phyloP scores from a whole-genome alignment of 1,140 invertebrate genomes.

The Achroia grisella region DNA sequence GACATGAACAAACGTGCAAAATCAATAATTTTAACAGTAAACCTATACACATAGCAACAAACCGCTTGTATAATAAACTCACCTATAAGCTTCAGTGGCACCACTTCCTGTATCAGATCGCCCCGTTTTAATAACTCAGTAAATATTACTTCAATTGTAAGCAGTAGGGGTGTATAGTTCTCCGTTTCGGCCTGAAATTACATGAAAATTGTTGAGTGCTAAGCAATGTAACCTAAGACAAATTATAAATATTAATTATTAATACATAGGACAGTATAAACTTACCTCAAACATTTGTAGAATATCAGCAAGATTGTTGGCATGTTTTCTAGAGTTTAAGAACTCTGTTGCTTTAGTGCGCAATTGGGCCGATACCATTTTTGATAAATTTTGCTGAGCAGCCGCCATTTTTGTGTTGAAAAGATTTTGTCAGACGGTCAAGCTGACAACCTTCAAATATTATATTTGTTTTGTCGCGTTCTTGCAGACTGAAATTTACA shows the following conservation, averaged over 20 bases:
- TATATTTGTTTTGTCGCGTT: constrained; percentile 1
- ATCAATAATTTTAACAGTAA: constrained; percentile 33
- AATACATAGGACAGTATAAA: constrained; percentile 5
- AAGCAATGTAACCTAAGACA: constrained; percentile 58
- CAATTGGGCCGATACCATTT: constrained; percentile 71
- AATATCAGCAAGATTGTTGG: constrained; percentile 78
- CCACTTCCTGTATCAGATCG: constrained; percentile 75
- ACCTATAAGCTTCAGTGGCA: constrained; percentile 72
- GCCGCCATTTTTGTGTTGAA: constrained; percentile 66
- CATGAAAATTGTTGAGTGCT: constrained; percentile 26
- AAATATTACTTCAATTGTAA: constrained; percentile 81
- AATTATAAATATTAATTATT: constrained; percentile 22
- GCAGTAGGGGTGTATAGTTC: constrained; percentile 72
- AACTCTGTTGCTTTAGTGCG: constrained; percentile 80
- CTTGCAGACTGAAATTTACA: constrained; percentile 3
- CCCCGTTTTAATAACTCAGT: constrained; percentile 77
- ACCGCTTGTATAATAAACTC: constrained; percentile 25
- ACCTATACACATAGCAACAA: constrained; percentile 11
- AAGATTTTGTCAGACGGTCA: constrained; percentile 37
- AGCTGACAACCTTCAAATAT: constrained; percentile 1
- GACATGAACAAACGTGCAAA: constrained; percentile 13
- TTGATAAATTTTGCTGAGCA: constrained; percentile 54
- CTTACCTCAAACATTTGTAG: constrained; percentile 77
- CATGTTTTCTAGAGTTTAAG: constrained; percentile 76
- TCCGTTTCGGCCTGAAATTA: constrained; percentile 69